Conservation (phyloP, 1,140 invertebrate genomes). For the Planococcus citri region DNA sequence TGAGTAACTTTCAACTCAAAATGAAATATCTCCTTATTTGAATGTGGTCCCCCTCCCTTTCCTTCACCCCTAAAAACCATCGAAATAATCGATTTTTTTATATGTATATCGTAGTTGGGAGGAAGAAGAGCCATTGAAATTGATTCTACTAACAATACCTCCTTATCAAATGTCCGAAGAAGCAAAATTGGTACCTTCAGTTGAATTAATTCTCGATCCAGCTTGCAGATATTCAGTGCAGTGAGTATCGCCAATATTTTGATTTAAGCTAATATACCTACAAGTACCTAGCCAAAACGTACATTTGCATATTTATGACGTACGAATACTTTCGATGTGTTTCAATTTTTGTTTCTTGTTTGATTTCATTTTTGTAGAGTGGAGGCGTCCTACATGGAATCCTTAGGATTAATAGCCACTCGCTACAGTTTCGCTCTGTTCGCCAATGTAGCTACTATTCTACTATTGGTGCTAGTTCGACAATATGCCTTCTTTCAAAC, state of each 20-base stretch:
- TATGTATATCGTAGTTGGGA: neutral
- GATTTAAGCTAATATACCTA: too few relatives aligned
- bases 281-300: too few relatives aligned
- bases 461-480: neutral
- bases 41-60: too few relatives aligned
- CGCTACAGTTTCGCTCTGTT: neutral
- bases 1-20: too few relatives aligned
- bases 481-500: neutral
- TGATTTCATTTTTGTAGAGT: neutral
- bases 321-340: neutral
- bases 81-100: too few relatives aligned
- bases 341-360: neutral
- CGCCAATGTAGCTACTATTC: neutral
- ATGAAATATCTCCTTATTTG: too few relatives aligned
- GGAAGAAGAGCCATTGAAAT: neutral
- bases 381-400: neutral
- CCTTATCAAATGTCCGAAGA: neutral
- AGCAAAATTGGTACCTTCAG: neutral
- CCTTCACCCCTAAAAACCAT: too few relatives aligned
- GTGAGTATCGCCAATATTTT: neutral
- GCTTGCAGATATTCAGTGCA: neutral
- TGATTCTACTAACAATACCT: slow-evolving; percentile 9
- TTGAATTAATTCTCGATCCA: slow-evolving; percentile 11
- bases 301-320: neutral
- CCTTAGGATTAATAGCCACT: neutral